Conservation (phyloP, 2,113 vertebrate genomes). For the Prinia subflava region DNA sequence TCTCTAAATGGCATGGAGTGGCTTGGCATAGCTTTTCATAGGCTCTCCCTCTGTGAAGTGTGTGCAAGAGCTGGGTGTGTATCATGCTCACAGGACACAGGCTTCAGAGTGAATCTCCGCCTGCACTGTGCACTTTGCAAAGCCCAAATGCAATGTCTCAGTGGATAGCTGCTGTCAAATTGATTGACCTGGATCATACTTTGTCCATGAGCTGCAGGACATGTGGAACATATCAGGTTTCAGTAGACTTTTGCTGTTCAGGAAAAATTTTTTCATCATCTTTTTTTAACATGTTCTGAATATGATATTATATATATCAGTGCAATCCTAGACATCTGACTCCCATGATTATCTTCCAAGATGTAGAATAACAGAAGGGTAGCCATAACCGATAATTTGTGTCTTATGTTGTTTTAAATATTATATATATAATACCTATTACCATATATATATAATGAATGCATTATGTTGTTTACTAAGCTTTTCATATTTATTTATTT, state of each 20-base stretch:
- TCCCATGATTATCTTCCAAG: background rate
- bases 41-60: background rate
- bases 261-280: background rate
- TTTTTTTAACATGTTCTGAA: background rate
- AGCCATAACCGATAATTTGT: background rate
- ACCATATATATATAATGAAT: background rate
- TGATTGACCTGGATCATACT: background rate
- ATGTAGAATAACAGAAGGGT: background rate
- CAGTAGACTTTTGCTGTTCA: background rate
- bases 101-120: background rate
- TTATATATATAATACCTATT: background rate
- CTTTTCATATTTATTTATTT: background rate
- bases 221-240: background rate
- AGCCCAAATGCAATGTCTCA: background rate
- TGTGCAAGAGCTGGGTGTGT: background rate
- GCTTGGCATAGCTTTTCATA: background rate
- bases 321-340: background rate
- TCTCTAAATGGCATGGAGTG: background rate
- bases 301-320: background rate
- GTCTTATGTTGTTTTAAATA: background rate
- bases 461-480: background rate
- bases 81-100: fast-evolving
- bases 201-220: background rate
- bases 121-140: background rate
- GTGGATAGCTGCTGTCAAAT: background rate